phyloP scores from a whole-genome alignment of 2,888 invertebrate species.

The Hesperia comma region DNA sequence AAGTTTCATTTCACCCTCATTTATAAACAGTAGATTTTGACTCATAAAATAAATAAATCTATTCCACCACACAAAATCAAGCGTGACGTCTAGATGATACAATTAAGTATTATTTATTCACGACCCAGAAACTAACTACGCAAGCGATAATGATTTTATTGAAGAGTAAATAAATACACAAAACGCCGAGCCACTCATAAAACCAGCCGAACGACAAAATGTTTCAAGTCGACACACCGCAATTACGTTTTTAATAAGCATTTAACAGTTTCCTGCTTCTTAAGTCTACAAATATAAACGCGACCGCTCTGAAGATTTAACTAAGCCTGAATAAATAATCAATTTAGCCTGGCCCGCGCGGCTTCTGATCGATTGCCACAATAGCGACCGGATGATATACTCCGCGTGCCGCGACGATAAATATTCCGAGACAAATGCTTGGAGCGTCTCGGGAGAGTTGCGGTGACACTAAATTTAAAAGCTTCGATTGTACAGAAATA shows the following conservation, averaged over 20 bases:
- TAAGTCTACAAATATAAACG: conserved; percentile 73
- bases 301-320: conserved; percentile 73
- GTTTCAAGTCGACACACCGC: conserved; percentile 49
- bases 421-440: conserved; percentile 83
- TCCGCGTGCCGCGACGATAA: conserved; percentile 77
- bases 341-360: conserved; percentile 73
- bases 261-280: conserved; percentile 72
- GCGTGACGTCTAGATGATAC: conserved; percentile 10
- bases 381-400: conserved; percentile 81
- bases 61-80: conserved; percentile 3
- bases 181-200: conserved; percentile 26
- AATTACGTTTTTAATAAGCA: conserved; percentile 63
- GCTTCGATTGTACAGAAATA: conserved; percentile 84
- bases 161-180: conserved; percentile 35
- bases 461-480: conserved; percentile 84
- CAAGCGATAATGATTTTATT: conserved; percentile 35
- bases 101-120: conserved; percentile 20
- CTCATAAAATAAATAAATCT: too few relatives aligned
- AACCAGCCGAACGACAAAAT: conserved; percentile 52
- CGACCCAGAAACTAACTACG: conserved; percentile 8
- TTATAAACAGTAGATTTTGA: too few relatives aligned
- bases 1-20: too few relatives aligned
- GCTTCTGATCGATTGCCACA: conserved; percentile 82
- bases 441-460: conserved; percentile 79
- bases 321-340: conserved; percentile 81